These are phyloP conservation scores for Hoplostethus mediterraneus DNA, from an alignment of 2,797 vertebrate species.

Conservation along the genomic window DNA sequence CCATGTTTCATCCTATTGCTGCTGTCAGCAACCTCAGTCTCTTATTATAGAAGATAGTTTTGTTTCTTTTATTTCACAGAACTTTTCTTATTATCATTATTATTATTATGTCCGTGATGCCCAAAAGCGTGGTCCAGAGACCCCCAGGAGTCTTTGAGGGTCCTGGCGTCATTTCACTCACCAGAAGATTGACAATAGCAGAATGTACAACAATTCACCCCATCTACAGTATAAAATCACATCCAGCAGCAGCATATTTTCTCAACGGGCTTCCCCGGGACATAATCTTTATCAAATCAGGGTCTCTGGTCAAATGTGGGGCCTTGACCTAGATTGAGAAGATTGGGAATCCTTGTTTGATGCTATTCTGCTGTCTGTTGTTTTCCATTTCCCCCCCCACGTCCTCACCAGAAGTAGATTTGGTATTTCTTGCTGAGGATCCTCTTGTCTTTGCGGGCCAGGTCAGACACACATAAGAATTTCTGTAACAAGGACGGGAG, in stretches of 20 bases:
- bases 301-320: neutral
- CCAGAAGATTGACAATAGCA: too few relatives aligned
- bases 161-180: too few relatives aligned
- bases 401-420: constrained; percentile 98
- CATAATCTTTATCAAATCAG: neutral
- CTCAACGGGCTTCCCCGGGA: neutral
- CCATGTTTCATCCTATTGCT: too few relatives aligned
- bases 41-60: neutral
- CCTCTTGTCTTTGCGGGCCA: constrained; percentile 95
- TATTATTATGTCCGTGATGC: too few relatives aligned
- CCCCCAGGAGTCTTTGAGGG: too few relatives aligned
- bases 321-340: neutral
- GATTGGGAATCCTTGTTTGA: neutral
- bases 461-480: constrained; percentile 93
- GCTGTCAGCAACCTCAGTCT: neutral
- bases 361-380: neutral
- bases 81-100: neutral
- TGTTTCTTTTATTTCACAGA: neutral
- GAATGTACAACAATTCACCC: too few relatives aligned
- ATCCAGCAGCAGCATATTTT: neutral
- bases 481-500: constrained; percentile 80
- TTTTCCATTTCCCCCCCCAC: neutral
- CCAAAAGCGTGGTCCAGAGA: too few relatives aligned
- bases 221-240: too few relatives aligned
- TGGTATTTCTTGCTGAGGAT: constrained; percentile 97